Evolutionary conservation across 2,797 vertebrate genomes (phyloP).

Genomic region (Mormyrus proboscirostris): DNA sequence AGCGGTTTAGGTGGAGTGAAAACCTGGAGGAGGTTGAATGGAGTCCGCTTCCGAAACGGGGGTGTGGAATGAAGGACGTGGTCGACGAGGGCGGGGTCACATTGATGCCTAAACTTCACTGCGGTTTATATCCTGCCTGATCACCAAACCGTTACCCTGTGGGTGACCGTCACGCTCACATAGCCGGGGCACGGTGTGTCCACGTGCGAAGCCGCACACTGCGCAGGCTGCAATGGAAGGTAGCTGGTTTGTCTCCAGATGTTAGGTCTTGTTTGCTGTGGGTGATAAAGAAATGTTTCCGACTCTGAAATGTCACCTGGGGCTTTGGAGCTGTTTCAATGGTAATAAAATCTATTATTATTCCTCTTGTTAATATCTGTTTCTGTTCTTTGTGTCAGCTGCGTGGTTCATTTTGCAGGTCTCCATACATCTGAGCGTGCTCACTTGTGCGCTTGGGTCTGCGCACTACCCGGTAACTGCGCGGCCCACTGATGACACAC

Average conservation of each 20-base stretch:
- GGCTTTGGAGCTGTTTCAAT: not conserved
- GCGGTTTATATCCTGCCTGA: not conserved
- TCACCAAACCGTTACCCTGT: not conserved
- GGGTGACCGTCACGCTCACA: not conserved
- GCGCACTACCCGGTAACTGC: not conserved
- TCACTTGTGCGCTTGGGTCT: not conserved
- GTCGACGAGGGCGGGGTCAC: not conserved
- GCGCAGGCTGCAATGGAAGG: not conserved
- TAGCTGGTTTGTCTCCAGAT: slow-evolving; percentile 1
- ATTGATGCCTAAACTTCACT: slow-evolving; percentile 13
- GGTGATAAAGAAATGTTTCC: slow-evolving; percentile 11
- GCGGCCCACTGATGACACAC: not conserved
- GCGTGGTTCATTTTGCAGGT: not conserved
- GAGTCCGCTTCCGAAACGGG: not conserved
- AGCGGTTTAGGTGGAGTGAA: slow-evolving; percentile 9
- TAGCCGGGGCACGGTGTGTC: not conserved
- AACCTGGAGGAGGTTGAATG: not conserved
- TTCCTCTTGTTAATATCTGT: not conserved
- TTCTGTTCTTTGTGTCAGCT: not conserved
- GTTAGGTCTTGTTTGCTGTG: slow-evolving; percentile 1
- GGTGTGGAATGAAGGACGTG: not conserved
- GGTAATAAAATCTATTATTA: slow-evolving; percentile 15
- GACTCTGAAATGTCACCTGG: not conserved
- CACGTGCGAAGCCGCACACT: not conserved
- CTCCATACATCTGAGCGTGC: not conserved